Conservation (phyloP, 1,140 invertebrate species). For the Panagrolaimus sp. region DNA sequence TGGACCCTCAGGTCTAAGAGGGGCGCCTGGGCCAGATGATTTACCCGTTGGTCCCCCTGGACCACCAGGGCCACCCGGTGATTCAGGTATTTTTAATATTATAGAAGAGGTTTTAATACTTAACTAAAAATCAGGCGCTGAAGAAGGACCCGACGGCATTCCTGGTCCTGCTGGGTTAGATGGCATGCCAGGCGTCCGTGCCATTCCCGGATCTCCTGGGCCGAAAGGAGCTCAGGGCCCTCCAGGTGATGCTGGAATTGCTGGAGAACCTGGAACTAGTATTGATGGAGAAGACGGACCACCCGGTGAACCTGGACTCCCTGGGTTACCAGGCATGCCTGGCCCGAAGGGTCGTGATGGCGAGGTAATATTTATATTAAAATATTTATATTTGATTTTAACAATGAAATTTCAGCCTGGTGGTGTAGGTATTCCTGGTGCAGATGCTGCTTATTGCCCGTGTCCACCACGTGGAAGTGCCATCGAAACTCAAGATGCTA, state of each 20-base stretch:
- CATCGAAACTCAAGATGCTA: neutral
- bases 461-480: neutral
- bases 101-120: too few species aligned
- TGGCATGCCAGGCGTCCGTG: constrained; percentile 9
- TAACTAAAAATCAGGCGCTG: too few species aligned
- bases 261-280: neutral
- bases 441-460: constrained; percentile 9
- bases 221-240: constrained; percentile 8
- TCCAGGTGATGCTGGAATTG: constrained; percentile 12
- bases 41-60: constrained; percentile 6
- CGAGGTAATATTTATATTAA: too few species aligned
- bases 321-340: constrained; percentile 18
- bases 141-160: constrained; percentile 17
- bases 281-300: neutral
- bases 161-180: constrained; percentile 14
- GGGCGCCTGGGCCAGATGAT: neutral
- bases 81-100: too few species aligned
- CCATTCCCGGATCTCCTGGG: constrained; percentile 16
- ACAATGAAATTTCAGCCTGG: too few species aligned
- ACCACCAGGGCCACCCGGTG: constrained; percentile 8
- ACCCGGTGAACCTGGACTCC: constrained; percentile 1
- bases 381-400: too few species aligned
- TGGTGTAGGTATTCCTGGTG: neutral
- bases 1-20: too few species aligned
- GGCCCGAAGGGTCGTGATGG: constrained; percentile 14